Conservation (phyloP, 2,113 vertebrate genomes). For the Emberiza fucata region DNA sequence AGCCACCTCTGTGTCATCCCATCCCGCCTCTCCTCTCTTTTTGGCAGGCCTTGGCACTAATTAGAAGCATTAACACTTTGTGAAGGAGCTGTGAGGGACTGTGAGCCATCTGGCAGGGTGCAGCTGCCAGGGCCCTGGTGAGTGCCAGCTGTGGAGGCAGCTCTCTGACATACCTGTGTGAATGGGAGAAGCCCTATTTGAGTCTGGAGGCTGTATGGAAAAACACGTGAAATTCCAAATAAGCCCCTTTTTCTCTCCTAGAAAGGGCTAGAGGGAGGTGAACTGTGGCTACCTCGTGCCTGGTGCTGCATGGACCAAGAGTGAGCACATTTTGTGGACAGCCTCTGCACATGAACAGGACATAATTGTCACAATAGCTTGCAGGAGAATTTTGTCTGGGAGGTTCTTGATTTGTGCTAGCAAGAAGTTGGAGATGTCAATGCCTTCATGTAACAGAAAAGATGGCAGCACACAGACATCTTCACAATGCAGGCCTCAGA, state of each 20-base stretch:
- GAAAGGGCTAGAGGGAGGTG: background rate
- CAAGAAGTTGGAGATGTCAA: background rate
- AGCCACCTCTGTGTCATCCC: background rate
- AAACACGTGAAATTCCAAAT: background rate
- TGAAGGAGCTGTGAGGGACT: background rate
- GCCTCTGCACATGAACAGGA: background rate
- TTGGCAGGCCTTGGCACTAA: constrained; percentile 22
- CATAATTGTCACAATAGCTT: background rate
- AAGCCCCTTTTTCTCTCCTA: background rate
- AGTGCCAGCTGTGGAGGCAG: background rate
- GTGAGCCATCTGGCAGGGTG: background rate
- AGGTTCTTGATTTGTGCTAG: background rate
- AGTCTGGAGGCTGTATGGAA: background rate
- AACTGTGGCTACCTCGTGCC: rapidly evolving
- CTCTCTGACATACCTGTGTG: rapidly evolving
- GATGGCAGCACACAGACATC: rapidly evolving
- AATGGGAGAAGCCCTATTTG: background rate
- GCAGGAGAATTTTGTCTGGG: background rate
- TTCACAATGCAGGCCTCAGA: background rate
- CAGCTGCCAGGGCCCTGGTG: background rate
- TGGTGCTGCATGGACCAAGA: background rate
- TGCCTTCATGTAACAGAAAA: background rate
- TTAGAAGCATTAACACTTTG: constrained; percentile 44
- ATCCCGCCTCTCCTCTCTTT: background rate
- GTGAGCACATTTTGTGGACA: rapidly evolving